Base-by-base conservation (phyloP, 2,113 vertebrate genomes). In the Daphoenositta chrysoptera region DNA sequence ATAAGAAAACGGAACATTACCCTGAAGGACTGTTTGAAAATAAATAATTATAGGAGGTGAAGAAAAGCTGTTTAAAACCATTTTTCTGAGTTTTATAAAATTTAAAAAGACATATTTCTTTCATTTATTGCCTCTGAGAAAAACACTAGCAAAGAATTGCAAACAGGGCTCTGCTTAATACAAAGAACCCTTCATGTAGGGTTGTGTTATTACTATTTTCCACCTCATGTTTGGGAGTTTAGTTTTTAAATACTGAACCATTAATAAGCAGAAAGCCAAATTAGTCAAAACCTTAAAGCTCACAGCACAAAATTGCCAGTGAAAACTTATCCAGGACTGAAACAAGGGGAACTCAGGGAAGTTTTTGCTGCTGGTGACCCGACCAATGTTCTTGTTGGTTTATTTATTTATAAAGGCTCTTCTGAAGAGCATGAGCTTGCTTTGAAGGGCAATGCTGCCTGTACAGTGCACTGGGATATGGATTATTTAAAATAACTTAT, bases 1-100 rank as follows among this genome's bases (percentile, higher is more conserved):
- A 99, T 99, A 99, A 98, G 99, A 99, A 99, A 99, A 99, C 98
- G 98, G 98, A 99, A 98, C 99, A 98, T 99, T 99, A 99, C 99
- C 99, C 99, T 98, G 98, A 98, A 99, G 99, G 99, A 99, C 98
- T 99, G 99, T 99, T 98, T 99, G 98, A 98, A 99, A 99, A 99
- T 99, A 99, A 99, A 99, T 99, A 99, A 99, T 99, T 98, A 98
- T 98, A 98, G 98, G 95, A 98, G 98, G 98, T 99, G 99, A 98
- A 97, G 98, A 99, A 99, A 99, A 99, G 98, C 98, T 98, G 98
- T 98, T 99, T 98, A 98, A 98, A 98, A 98, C 97, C 98, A 98
- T 98, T 98, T 98, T 98, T 98, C 97, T 97, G 97, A 98, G 98
- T 98, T 99, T 99, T 98, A 98, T 97, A 98, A 98, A 98, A 98